Evolutionary conservation across 2,797 vertebrate genomes (phyloP).

Genomic region (Huso huso): DNA sequence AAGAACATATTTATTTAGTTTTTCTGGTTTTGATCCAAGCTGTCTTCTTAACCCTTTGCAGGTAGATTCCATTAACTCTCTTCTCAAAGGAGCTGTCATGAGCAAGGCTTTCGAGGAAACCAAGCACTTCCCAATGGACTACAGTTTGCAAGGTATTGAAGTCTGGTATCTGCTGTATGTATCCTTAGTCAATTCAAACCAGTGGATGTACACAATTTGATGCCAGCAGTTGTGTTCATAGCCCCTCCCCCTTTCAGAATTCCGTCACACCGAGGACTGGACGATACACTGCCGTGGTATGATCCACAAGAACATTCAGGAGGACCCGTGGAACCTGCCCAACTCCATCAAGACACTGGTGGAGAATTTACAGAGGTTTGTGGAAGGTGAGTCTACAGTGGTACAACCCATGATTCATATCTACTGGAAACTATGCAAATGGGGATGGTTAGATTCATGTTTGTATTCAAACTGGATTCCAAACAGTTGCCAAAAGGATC

Average conservation of each 20-base stretch:
- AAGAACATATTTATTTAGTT: too few relatives aligned
- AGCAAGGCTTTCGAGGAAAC: constrained; percentile 91
- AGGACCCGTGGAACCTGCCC: constrained; percentile 98
- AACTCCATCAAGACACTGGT: constrained; percentile 88
- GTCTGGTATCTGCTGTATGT: not conserved
- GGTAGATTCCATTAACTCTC: constrained; percentile 89
- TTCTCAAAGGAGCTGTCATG: constrained; percentile 89
- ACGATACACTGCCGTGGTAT: constrained; percentile 70
- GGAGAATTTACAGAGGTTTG: constrained; percentile 86
- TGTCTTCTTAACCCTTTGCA: constrained; percentile 32
- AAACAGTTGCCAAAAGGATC: too few relatives aligned
- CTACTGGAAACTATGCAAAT: not conserved
- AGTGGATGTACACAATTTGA: not conserved
- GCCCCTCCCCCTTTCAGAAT: constrained; percentile 59
- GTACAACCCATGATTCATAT: not conserved
- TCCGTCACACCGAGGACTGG: constrained; percentile 88
- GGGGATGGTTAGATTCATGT: not conserved
- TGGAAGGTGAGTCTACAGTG: constrained; percentile 69
- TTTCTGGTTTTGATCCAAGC: too few relatives aligned
- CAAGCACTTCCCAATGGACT: constrained; percentile 89
- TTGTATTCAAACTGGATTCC: too few relatives aligned
- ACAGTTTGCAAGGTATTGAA: constrained; percentile 79
- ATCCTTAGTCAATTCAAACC: not conserved
- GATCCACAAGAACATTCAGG: constrained; percentile 91
- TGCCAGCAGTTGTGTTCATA: constrained; percentile 20